Evolutionary conservation across 1,140 invertebrate genomes (phyloP).

Genomic region (Oncopodura yosiiana): DNA sequence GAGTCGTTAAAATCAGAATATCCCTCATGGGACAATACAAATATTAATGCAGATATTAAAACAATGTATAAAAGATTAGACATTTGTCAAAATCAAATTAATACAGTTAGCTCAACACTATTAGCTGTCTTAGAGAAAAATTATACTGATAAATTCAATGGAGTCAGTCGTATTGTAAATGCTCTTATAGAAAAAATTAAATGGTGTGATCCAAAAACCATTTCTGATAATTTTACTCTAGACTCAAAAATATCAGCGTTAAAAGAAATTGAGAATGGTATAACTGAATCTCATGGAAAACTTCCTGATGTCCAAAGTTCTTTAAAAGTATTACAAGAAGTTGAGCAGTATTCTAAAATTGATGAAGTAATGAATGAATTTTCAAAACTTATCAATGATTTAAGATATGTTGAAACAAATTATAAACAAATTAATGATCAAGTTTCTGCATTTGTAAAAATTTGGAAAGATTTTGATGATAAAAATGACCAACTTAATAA

Average conservation of each 20-base stretch:
- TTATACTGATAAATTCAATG: conserved; percentile 71
- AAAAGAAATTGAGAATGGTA: conserved; percentile 60
- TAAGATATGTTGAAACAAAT: conserved; percentile 55
- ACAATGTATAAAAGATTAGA: conserved; percentile 66
- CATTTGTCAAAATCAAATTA: conserved; percentile 57
- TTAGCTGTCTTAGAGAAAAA: conserved; percentile 74
- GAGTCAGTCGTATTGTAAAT: conserved; percentile 64
- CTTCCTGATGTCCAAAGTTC: conserved; percentile 35
- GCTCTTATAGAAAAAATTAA: conserved; percentile 75
- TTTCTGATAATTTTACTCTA: conserved; percentile 81
- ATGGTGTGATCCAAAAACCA: conserved; percentile 82
- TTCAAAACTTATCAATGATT: conserved; percentile 54
- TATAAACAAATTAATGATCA: conserved; percentile 57
- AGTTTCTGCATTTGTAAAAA: conserved; percentile 59
- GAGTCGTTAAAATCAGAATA: conserved; percentile 62
- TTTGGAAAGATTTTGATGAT: conserved; percentile 67
- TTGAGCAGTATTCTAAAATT: conserved; percentile 41
- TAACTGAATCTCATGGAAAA: conserved; percentile 56
- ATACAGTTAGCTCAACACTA: conserved; percentile 70
- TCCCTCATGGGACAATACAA: conserved; percentile 64
- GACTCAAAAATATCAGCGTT: conserved; percentile 78
- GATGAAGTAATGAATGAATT: conserved; percentile 53
- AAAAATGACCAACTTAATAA: conserved; percentile 62
- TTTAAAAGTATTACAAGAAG: conserved; percentile 12
- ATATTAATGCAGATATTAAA: conserved; percentile 65